These are phyloP conservation scores for Pseudomyrmex sp. DNA, from an alignment of 1,140 invertebrate species.

Conservation along the genomic window DNA sequence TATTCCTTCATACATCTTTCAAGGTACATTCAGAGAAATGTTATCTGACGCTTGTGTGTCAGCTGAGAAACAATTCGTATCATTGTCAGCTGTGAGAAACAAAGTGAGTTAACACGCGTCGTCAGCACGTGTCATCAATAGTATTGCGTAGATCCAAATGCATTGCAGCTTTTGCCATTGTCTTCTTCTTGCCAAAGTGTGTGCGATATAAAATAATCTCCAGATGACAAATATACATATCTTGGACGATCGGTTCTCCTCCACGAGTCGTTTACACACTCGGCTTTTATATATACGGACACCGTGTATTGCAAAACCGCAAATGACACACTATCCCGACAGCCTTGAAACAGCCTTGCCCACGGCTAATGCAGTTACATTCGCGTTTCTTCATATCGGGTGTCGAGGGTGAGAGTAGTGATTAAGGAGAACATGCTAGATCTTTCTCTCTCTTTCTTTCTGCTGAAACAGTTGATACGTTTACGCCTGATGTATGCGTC, in stretches of 20 bases:
- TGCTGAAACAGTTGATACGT: conserved; percentile 14
- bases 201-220: too few species aligned
- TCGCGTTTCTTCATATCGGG: conserved; percentile 61
- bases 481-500: background rate
- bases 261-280: conserved; percentile 4
- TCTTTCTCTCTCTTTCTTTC: background rate
- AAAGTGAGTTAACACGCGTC: too few species aligned
- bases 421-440: conserved; percentile 13
- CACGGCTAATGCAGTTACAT: conserved; percentile 64
- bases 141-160: too few species aligned
- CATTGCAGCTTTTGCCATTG: too few species aligned
- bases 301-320: conserved; percentile 66
- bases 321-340: conserved; percentile 70
- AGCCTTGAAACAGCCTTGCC: conserved; percentile 76
- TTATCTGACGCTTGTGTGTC: too few species aligned
- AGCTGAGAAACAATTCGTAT: too few species aligned
- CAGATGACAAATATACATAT: too few species aligned
- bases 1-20: too few species aligned
- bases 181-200: too few species aligned
- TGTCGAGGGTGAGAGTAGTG: conserved; percentile 54
- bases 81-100: too few species aligned
- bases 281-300: background rate
- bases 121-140: too few species aligned
- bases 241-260: too few species aligned
- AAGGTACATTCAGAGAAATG: background rate